Conservation (phyloP, 2,113 vertebrate species). For the Sinocyclocheilus rhinocerous region DNA sequence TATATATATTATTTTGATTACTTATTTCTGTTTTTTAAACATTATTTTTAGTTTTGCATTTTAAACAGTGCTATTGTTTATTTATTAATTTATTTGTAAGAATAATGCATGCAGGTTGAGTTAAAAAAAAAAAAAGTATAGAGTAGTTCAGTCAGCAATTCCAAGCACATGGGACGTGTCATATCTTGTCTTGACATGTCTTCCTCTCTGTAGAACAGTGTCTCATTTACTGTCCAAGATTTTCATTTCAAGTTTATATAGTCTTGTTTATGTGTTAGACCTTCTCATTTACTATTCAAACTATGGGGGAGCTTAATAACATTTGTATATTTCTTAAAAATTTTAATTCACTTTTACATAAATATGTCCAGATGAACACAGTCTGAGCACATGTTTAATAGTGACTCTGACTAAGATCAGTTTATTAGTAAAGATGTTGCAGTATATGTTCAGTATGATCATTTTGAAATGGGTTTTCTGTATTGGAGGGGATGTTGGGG, state of each 20-base stretch:
- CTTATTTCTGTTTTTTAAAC: too few species aligned
- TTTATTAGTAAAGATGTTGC: not conserved
- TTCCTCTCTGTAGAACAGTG: not conserved
- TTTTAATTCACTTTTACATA: not conserved
- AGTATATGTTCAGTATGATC: not conserved
- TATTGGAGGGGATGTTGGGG: conserved; percentile 24
- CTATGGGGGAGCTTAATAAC: not conserved
- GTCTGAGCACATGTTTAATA: not conserved
- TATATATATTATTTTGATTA: too few species aligned
- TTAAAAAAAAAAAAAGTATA: not conserved
- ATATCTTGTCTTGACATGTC: conserved; percentile 33
- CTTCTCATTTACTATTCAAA: not conserved
- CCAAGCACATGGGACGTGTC: conserved; percentile 42
- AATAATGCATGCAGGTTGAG: not conserved
- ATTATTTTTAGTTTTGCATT: not conserved
- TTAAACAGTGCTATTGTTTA: not conserved
- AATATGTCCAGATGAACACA: not conserved
- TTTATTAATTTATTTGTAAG: not conserved
- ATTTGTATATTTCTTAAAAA: not conserved
- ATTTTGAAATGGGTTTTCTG: conserved; percentile 27
- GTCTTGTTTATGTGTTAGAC: not conserved
- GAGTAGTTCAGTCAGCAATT: not conserved
- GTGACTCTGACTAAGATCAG: not conserved
- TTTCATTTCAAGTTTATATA: not conserved
- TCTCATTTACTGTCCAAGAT: not conserved